phyloP scores from a whole-genome alignment of 2,888 invertebrate species.

The Cataglyphis livida region DNA sequence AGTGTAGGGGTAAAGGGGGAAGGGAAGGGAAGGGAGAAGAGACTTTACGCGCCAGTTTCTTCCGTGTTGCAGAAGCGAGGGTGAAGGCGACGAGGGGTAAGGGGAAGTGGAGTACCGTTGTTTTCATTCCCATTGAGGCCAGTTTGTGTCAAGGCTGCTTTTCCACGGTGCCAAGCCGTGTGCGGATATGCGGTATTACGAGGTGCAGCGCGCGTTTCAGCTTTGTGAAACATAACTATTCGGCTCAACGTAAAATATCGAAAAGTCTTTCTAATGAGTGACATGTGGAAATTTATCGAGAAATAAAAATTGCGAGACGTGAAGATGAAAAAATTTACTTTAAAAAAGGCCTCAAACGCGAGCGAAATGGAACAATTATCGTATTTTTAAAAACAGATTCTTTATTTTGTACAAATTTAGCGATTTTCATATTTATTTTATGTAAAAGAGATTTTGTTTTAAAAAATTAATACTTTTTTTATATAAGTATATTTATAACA shows the following conservation, averaged over 20 bases:
- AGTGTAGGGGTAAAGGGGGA: not conserved
- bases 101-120: constrained; percentile 64
- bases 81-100: constrained; percentile 32
- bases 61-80: constrained; percentile 52
- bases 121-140: constrained; percentile 72
- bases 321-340: not conserved
- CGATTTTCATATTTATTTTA: not conserved
- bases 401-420: not conserved
- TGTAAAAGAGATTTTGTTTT: constrained; percentile 1
- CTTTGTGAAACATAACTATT: constrained; percentile 28
- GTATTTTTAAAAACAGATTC: not conserved
- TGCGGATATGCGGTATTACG: constrained; percentile 47
- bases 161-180: constrained; percentile 58
- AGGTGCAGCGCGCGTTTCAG: constrained; percentile 41
- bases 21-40: not conserved
- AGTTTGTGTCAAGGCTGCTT: constrained; percentile 73
- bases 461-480: constrained; percentile 2
- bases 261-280: not conserved
- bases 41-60: constrained; percentile 53
- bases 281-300: not conserved
- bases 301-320: not conserved
- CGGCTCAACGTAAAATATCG: constrained; percentile 14
- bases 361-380: not conserved
- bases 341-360: not conserved
- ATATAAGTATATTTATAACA: not conserved